Conservation (phyloP, 2,888 invertebrate species). For the Tridacna crocea region DNA sequence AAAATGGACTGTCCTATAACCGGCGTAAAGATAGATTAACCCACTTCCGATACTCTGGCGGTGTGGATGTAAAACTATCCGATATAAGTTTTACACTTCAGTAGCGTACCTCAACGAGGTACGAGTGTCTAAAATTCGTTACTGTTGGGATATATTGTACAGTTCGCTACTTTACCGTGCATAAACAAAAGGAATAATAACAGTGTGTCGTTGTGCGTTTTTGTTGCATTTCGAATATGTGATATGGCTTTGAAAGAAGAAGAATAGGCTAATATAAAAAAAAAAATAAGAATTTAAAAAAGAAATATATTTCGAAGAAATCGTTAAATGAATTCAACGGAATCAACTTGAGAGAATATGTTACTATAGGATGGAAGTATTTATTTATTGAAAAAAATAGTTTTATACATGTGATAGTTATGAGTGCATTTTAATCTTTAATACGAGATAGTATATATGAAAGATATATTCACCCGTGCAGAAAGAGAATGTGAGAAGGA, state of each 20-base stretch:
- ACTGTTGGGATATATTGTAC: neutral
- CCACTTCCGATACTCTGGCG: neutral
- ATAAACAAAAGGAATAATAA: too few relatives aligned
- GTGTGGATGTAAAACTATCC: slow-evolving; percentile 8
- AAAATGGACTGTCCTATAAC: slow-evolving; percentile 21
- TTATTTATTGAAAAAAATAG: too few relatives aligned
- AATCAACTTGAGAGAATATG: too few relatives aligned
- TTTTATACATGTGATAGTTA: too few relatives aligned
- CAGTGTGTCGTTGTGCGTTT: too few relatives aligned
- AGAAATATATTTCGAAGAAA: neutral
- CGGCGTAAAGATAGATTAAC: neutral
- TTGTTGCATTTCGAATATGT: neutral
- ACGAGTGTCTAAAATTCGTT: slow-evolving; percentile 14
- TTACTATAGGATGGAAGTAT: too few relatives aligned
- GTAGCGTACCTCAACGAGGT: slow-evolving; percentile 15
- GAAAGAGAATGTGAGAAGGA: too few relatives aligned
- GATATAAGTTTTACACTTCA: slow-evolving; percentile 12
- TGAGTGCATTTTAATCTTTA: too few relatives aligned
- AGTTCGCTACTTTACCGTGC: neutral
- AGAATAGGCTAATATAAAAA: neutral
- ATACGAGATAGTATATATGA: too few relatives aligned
- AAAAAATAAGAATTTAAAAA: neutral
- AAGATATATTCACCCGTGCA: too few relatives aligned
- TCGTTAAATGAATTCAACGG: too few relatives aligned
- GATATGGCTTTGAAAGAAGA: neutral